Percentiles rank a stretch among this genome's conserved stretches.
These are phyloP conservation scores for Wasmannia auropunctata DNA, from an alignment of 1,140 invertebrate species.

Conservation along the genomic window DNA sequence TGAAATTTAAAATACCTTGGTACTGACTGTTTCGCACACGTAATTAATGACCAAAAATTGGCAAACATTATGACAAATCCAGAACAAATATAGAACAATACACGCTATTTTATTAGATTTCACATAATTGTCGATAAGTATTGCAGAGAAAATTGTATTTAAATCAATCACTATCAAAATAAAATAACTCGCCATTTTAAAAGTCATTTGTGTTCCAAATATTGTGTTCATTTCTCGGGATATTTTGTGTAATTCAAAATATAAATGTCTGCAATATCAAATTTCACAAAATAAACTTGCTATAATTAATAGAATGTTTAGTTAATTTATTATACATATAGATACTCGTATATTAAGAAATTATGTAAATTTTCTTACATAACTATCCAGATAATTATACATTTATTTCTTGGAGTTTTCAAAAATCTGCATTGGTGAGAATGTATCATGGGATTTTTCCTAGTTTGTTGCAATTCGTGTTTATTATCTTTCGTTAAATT, in stretches of 20 bases:
- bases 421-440: not conserved
- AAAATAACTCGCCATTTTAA: slow-evolving; percentile 1
- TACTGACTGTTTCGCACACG: not conserved
- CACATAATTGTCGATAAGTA: not conserved
- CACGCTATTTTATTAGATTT: too few species aligned
- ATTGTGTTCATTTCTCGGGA: not conserved
- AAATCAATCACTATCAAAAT: not conserved
- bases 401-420: not conserved
- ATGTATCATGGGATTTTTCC: not conserved
- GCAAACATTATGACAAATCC: not conserved
- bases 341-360: too few species aligned
- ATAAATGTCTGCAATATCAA: slow-evolving; percentile 1
- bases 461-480: not conserved
- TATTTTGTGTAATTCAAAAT: slow-evolving; percentile 13
- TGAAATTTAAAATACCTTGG: slow-evolving; percentile 10
- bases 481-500: not conserved
- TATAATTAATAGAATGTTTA: too few species aligned
- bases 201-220: slow-evolving; percentile 13
- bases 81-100: not conserved
- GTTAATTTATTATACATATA: too few species aligned
- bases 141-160: not conserved
- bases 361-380: not conserved
- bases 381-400: not conserved
- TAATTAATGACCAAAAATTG: slow-evolving; percentile 5
- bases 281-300: too few species aligned